A percentile compares a stretch with the other conserved stretches of the same genome.
Conservation (phyloP, 2,888 invertebrate species). For the Poecilus cupreus region DNA sequence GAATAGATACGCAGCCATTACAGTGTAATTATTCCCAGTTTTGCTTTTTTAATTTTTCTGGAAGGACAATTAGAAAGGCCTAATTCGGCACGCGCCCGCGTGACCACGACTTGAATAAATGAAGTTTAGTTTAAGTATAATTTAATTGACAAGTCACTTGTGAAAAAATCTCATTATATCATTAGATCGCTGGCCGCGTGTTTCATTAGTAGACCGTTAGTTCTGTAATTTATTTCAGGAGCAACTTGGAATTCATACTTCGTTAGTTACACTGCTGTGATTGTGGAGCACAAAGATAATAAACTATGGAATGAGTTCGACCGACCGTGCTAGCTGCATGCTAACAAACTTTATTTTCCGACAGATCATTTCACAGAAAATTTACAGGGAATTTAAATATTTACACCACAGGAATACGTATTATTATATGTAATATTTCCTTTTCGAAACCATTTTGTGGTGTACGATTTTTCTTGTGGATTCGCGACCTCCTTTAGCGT, state of each 20-base stretch:
- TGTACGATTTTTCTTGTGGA: no score
- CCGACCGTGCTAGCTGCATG: neutral
- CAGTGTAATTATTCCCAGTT: neutral
- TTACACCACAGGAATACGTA: neutral
- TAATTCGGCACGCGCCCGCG: neutral
- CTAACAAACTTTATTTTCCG: neutral
- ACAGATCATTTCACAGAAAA: neutral
- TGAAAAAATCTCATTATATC: slow-evolving; percentile 53
- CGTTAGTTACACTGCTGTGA: slow-evolving; percentile 52
- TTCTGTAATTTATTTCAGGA: slow-evolving; percentile 42
- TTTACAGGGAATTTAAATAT: neutral
- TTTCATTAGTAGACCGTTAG: slow-evolving; percentile 44
- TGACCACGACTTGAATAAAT: neutral
- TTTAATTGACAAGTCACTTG: slow-evolving; percentile 46
- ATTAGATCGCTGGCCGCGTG: slow-evolving; percentile 14
- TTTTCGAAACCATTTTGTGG: no score
- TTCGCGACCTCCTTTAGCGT: no score
- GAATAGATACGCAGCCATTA: no score
- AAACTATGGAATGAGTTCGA: slow-evolving; percentile 25
- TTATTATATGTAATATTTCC: no score
- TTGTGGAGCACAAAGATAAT: slow-evolving; percentile 44
- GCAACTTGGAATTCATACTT: slow-evolving; percentile 38
- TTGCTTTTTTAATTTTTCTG: neutral
- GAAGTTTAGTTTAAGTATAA: slow-evolving; percentile 16
- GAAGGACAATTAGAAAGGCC: neutral